These are phyloP conservation scores for Helarctos malayanus DNA, from an alignment of 2,797 vertebrate species.

Conservation along the genomic window DNA sequence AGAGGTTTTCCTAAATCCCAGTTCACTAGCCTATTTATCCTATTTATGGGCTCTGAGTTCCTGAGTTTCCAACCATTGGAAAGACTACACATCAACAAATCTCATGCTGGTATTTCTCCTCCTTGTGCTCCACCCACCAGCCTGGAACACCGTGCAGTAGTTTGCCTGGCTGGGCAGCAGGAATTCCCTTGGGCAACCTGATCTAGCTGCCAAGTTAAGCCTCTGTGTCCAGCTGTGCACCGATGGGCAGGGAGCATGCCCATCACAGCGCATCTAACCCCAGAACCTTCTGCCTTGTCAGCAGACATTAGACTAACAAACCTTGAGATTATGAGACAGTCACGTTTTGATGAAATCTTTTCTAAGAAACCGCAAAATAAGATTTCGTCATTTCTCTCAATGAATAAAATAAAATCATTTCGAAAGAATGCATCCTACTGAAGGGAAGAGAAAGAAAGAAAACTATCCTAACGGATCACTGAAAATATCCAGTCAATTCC, in stretches of 20 bases:
- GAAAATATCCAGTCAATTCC: constrained; percentile 39
- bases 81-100: background rate
- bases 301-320: background rate
- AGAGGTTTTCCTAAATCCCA: background rate
- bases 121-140: no score
- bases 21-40: background rate
- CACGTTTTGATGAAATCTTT: background rate
- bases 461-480: constrained; percentile 38
- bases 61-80: background rate
- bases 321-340: background rate
- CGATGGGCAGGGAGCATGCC: background rate
- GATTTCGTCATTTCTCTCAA: background rate
- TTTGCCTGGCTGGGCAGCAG: background rate
- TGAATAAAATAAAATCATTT: constrained; percentile 52
- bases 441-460: background rate
- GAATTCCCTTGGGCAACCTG: no score
- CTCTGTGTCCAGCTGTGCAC: background rate
- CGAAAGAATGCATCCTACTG: constrained; percentile 29
- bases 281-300: background rate
- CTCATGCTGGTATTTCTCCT: no score
- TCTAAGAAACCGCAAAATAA: background rate
- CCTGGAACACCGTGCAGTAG: fast-evolving
- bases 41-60: background rate
- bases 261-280: background rate
- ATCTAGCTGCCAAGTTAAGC: no score